Conservation (phyloP, 2,888 invertebrate genomes). For the Autographa gamma region DNA sequence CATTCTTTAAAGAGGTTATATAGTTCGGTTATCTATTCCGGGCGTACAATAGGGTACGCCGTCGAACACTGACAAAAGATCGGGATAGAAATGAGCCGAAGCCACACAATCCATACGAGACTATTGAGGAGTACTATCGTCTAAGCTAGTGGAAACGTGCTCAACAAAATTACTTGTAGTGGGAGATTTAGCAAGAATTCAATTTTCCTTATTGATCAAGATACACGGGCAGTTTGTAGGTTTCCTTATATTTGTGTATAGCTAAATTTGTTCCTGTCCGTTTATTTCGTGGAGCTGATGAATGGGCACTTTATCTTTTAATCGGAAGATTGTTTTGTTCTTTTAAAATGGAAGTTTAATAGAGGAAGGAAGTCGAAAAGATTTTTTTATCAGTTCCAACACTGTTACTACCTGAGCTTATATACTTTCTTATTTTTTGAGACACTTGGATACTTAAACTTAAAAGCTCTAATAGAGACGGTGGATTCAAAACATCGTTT, state of each 20-base stretch:
- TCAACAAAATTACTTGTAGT: conserved; percentile 64
- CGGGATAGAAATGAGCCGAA: conserved; percentile 67
- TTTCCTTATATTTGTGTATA: conserved; percentile 11
- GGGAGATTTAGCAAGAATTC: conserved; percentile 40
- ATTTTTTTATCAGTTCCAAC: background rate
- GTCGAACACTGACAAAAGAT: conserved; percentile 72
- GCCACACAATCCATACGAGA: conserved; percentile 68
- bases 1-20: conserved; percentile 62
- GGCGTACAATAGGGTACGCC: conserved; percentile 67
- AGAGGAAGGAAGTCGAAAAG: background rate
- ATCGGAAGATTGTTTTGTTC: background rate
- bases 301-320: background rate
- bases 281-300: background rate
- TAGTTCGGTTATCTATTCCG: conserved; percentile 67
- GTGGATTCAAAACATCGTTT: background rate
- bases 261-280: background rate
- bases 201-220: conserved; percentile 43
- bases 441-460: too few species aligned
- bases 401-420: too few species aligned
- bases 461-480: too few species aligned
- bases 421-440: too few species aligned
- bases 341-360: background rate
- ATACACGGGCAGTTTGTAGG: conserved; percentile 23
- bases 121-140: conserved; percentile 59
- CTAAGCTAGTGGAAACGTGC: conserved; percentile 61